These are phyloP conservation scores for Boleophthalmus pectinirostris DNA, from an alignment of 2,113 vertebrate species.

Conservation along the genomic window DNA sequence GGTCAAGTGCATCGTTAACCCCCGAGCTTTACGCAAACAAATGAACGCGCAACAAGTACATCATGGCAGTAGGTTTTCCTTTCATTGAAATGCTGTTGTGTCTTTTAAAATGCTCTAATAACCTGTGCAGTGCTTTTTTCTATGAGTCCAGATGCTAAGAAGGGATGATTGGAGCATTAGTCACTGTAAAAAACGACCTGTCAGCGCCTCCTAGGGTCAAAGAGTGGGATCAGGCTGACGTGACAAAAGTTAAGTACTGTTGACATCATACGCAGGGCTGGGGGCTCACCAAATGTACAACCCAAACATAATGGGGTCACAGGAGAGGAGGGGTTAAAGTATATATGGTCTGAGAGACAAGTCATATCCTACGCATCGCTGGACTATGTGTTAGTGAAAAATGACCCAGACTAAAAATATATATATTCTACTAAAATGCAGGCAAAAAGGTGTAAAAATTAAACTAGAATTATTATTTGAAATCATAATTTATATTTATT, in stretches of 20 bases:
- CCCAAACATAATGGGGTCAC: conserved; percentile 34
- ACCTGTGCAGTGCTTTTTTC: neutral
- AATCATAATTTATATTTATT: too few species aligned
- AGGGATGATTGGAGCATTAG: conserved; percentile 22
- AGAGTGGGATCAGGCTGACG: conserved; percentile 26
- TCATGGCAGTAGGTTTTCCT: conserved; percentile 18
- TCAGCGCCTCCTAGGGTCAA: conserved; percentile 30
- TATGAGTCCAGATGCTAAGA: neutral
- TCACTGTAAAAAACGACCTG: conserved; percentile 11
- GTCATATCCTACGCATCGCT: neutral
- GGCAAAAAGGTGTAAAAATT: too few species aligned
- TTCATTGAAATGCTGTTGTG: neutral
- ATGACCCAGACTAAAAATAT: too few species aligned
- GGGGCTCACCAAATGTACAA: conserved; percentile 17
- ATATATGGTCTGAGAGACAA: neutral
- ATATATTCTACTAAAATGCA: too few species aligned
- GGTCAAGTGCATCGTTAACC: conserved; percentile 44
- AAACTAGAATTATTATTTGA: too few species aligned
- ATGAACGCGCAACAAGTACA: conserved; percentile 48
- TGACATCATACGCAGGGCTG: conserved; percentile 38
- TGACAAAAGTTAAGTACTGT: conserved; percentile 28
- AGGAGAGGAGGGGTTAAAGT: neutral
- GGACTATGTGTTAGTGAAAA: neutral
- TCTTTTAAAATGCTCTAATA: neutral
- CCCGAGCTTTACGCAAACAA: conserved; percentile 51